Conservation (phyloP, 2,113 vertebrate genomes). For the Zootoca vivipara region DNA sequence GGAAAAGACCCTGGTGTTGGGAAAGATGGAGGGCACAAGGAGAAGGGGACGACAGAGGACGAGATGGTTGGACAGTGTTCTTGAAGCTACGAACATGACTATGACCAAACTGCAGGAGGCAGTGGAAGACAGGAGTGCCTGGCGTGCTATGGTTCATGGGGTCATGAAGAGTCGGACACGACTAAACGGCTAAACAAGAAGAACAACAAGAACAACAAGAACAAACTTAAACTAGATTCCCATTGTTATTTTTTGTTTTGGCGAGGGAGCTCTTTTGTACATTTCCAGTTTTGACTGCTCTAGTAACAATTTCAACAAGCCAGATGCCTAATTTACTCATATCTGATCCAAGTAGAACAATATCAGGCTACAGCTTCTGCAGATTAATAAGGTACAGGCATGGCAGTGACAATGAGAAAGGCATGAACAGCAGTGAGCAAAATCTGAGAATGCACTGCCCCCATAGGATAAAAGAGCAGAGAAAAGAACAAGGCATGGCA, state of each 20-base stretch:
- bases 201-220: too few species aligned
- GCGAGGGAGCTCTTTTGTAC: not conserved
- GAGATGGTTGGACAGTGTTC: too few species aligned
- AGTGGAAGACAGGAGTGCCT: too few species aligned
- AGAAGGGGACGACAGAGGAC: too few species aligned
- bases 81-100: too few species aligned
- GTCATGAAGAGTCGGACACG: too few species aligned
- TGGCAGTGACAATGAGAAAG: constrained; percentile 5
- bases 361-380: not conserved
- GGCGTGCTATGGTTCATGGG: too few species aligned
- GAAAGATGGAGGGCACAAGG: too few species aligned
- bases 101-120: too few species aligned
- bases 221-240: not conserved
- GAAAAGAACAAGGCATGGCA: not conserved
- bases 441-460: not conserved
- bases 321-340: not conserved
- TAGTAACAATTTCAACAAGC: not conserved
- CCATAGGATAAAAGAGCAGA: not conserved
- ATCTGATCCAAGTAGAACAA: not conserved
- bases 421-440: not conserved
- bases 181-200: too few species aligned
- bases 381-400: not conserved
- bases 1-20: too few species aligned
- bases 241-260: not conserved
- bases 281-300: not conserved